phyloP scores from a whole-genome alignment of 1,140 invertebrate species.

The Drosophila bocki region DNA sequence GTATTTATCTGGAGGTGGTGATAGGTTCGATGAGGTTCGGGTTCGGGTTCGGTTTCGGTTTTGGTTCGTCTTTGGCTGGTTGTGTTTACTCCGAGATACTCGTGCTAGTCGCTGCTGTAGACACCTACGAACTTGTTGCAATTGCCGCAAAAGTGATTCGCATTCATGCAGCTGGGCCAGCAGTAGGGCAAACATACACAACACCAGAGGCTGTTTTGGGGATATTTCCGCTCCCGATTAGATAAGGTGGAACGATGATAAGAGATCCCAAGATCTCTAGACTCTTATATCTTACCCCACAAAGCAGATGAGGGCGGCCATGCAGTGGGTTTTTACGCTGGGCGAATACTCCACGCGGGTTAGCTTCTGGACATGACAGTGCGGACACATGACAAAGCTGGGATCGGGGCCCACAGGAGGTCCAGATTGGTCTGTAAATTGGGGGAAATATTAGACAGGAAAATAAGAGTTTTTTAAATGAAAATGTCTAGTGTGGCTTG shows the following conservation, averaged over 20 bases:
- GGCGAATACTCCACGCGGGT: slow-evolving; percentile 86
- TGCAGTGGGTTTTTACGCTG: slow-evolving; percentile 87
- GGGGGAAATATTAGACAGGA: background rate
- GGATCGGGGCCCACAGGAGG: slow-evolving; percentile 85
- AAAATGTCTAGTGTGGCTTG: background rate
- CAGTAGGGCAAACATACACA: slow-evolving; percentile 89
- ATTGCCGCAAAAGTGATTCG: slow-evolving; percentile 89
- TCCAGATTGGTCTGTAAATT: slow-evolving; percentile 53
- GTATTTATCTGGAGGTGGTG: slow-evolving; percentile 12
- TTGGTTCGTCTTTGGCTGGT: slow-evolving; percentile 36
- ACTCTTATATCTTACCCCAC: slow-evolving; percentile 85
- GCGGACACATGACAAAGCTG: slow-evolving; percentile 86
- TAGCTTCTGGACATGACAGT: slow-evolving; percentile 86
- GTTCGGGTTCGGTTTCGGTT: slow-evolving; percentile 10
- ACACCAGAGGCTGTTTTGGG: slow-evolving; percentile 84
- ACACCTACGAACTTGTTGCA: slow-evolving; percentile 88
- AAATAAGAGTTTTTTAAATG: too few relatives aligned
- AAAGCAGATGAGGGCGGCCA: slow-evolving; percentile 87
- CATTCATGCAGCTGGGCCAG: slow-evolving; percentile 87
- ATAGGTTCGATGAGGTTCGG: slow-evolving; percentile 30
- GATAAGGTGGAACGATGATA: slow-evolving; percentile 24
- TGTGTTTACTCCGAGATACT: slow-evolving; percentile 5
- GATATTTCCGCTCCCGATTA: slow-evolving; percentile 29
- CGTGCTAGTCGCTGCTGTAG: slow-evolving; percentile 82
- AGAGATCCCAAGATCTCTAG: slow-evolving; percentile 1